phyloP scores from a whole-genome alignment of 2,888 invertebrate genomes.

The Shargacucullia verbasci region DNA sequence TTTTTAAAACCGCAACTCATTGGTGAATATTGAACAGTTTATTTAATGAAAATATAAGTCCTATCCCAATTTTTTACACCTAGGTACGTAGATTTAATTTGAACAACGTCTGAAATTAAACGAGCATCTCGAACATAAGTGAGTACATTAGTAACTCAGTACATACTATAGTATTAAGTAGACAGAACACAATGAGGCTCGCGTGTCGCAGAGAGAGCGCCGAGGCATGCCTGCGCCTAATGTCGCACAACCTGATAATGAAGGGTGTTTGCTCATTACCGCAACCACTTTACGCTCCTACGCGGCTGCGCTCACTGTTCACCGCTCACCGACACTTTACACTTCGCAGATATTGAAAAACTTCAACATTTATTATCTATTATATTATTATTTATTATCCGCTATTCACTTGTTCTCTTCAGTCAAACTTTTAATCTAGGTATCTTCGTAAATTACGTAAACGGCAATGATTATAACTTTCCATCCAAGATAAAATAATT shows the following conservation, averaged over 20 bases:
- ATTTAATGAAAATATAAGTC: no score
- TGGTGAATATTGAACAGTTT: no score
- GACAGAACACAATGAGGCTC: constrained; percentile 21
- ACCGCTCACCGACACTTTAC: constrained; percentile 29
- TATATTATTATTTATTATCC: no score
- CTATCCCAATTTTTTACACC: no score
- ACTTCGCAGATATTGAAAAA: constrained; percentile 43
- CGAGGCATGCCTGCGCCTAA: constrained; percentile 65
- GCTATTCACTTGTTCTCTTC: neutral
- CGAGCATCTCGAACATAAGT: neutral
- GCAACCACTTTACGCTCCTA: constrained; percentile 56
- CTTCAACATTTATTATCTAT: constrained; percentile 13
- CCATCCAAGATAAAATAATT: constrained; percentile 40
- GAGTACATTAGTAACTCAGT: neutral
- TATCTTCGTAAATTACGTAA: constrained; percentile 19
- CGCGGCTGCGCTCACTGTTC: constrained; percentile 42
- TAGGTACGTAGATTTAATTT: no score
- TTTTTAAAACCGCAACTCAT: no score
- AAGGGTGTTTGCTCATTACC: constrained; percentile 67
- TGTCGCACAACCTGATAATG: constrained; percentile 69
- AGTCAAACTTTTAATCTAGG: constrained; percentile 7
- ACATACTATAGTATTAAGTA: constrained; percentile 13
- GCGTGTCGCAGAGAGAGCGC: constrained; percentile 43
- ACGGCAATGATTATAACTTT: constrained; percentile 32
- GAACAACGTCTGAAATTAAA: no score